Evolutionary conservation across 2,888 invertebrate species (phyloP).

Genomic region (Lasioglossum figueresi): DNA sequence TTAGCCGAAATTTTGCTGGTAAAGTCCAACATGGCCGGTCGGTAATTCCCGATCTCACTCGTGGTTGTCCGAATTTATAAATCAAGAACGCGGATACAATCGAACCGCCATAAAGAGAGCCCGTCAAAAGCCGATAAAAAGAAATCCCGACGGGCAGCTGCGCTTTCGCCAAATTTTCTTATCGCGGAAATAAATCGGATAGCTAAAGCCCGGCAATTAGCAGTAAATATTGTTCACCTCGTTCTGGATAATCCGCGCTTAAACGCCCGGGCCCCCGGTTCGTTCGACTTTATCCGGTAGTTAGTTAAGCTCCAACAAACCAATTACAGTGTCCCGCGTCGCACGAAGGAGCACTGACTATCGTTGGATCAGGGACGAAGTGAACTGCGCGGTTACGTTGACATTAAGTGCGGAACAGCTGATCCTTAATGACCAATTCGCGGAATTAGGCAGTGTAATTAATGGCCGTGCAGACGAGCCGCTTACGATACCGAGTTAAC

Average conservation of each 20-base stretch:
- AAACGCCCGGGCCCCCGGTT: slow-evolving; percentile 55
- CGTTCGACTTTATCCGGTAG: slow-evolving; percentile 71
- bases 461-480: slow-evolving; percentile 47
- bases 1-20: not conserved
- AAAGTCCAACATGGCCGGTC: not conserved
- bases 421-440: slow-evolving; percentile 69
- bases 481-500: slow-evolving; percentile 44
- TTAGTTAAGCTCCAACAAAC: slow-evolving; percentile 73
- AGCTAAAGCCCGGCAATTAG: slow-evolving; percentile 68
- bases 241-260: slow-evolving; percentile 68
- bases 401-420: slow-evolving; percentile 66
- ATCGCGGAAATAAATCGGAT: slow-evolving; percentile 61
- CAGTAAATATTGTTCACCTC: slow-evolving; percentile 72
- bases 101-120: slow-evolving; percentile 1
- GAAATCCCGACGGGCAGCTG: slow-evolving; percentile 14
- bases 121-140: slow-evolving; percentile 28
- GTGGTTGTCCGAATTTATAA: slow-evolving; percentile 5
- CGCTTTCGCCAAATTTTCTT: slow-evolving; percentile 53
- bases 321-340: slow-evolving; percentile 67
- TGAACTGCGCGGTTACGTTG: slow-evolving; percentile 60
- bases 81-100: slow-evolving; percentile 14
- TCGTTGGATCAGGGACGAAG: slow-evolving; percentile 62
- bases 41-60: not conserved
- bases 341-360: slow-evolving; percentile 64
- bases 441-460: slow-evolving; percentile 61